Evolutionary conservation across 1,140 invertebrate genomes (phyloP).

Genomic region (Caenorhabditis brenneri): DNA sequence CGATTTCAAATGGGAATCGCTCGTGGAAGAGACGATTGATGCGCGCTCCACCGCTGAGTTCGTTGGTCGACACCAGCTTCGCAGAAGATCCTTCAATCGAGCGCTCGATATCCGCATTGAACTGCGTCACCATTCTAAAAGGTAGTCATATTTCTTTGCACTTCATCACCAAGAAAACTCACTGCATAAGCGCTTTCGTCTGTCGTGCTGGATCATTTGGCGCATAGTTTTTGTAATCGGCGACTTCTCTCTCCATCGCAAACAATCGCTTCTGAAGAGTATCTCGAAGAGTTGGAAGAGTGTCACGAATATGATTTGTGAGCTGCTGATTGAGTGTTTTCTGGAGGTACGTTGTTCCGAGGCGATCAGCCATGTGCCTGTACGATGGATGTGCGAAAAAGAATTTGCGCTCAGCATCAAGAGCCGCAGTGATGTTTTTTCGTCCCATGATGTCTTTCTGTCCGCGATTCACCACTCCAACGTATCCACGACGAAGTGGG

Average conservation of each 20-base stretch:
- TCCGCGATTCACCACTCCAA: slow-evolving; percentile 97
- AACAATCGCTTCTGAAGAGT: slow-evolving; percentile 93
- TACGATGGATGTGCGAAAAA: slow-evolving; percentile 80
- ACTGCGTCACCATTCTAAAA: slow-evolving; percentile 92
- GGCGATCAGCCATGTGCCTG: slow-evolving; percentile 87
- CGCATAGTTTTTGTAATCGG: slow-evolving; percentile 97
- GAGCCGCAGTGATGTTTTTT: no score
- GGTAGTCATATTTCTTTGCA: not conserved
- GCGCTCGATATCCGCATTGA: slow-evolving; percentile 95
- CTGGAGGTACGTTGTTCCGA: slow-evolving; percentile 96
- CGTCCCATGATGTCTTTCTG: slow-evolving; percentile 98
- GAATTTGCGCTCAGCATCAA: slow-evolving; percentile 95
- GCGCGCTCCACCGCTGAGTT: slow-evolving; percentile 96
- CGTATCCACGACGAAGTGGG: slow-evolving; percentile 90
- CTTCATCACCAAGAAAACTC: slow-evolving; percentile 73
- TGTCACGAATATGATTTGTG: slow-evolving; percentile 98
- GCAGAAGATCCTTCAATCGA: slow-evolving; percentile 94
- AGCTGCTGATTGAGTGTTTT: slow-evolving; percentile 96
- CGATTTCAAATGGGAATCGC: slow-evolving; percentile 98
- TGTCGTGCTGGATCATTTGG: slow-evolving; percentile 97
- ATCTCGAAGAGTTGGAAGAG: slow-evolving; percentile 89
- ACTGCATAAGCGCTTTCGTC: slow-evolving; percentile 99
- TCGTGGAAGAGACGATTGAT: slow-evolving; percentile 90
- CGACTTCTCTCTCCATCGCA: slow-evolving; percentile 95
- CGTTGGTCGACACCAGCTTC: slow-evolving; percentile 89